Evolutionary conservation across 2,888 invertebrate species (phyloP), one percentile per base, ranked within the genome.

Genomic region (Oligia latruncula): DNA sequence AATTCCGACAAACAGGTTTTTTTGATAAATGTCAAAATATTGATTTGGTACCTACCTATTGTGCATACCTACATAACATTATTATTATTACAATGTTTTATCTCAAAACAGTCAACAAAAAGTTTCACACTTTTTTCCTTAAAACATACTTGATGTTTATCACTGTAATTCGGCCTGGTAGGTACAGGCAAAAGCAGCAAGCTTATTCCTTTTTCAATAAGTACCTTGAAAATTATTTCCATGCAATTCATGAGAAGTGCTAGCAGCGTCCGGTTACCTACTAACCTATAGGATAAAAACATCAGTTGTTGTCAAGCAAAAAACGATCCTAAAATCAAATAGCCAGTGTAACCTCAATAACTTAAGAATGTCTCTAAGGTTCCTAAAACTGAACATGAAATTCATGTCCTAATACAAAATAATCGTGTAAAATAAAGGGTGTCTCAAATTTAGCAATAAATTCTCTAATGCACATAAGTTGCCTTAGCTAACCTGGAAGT

Each of bases 101-200:
- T 77, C 75, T 75, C 66, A 29, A 74, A 78, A 74, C 74, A 76
- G 74, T 86, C 71, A 71, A 74, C 78, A 88, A 46, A 17, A 64
- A 73, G 67, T 88, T 82, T 86, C 70, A 87, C 77, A 88, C 80
- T 73, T 87, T 60, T 79, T 80, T 83, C 83, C 78, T 78, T 67
- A 82, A 77, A 80, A 81, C 60, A 66, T 64, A 78, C 52, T 73
- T 52, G 78, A 88, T 81, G 65, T 74, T 84, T 83, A 87, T 87
- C 86, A 74, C 29, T 70, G 52, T 79, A 72, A 62, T 82, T 71
- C n/a, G 65, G 46, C 15, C 23, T 46, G 72, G 71, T 55, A 43
- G 8, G 77, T 86, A 88, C 80, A 67, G 23, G 23, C 71, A 62
- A 15, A 55, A n/a, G 20, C 82, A 78, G 74, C 6, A 23, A 46